Base-by-base conservation (phyloP, 2,113 vertebrate genomes). In the Chloropsis hardwickii region DNA sequence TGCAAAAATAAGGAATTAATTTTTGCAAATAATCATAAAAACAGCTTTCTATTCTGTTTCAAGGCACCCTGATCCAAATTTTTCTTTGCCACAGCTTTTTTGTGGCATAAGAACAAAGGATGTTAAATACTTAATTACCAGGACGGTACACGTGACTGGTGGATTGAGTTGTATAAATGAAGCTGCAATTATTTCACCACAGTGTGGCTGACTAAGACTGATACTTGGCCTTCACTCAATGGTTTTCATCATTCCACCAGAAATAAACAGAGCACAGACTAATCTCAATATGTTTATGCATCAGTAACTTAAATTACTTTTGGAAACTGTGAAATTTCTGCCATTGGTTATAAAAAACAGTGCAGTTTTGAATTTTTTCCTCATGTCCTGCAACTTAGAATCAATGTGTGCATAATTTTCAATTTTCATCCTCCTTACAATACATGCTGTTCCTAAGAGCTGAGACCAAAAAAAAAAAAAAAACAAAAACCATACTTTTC, bases 121-220 rank as follows among this genome's bases (percentile, higher is more conserved):
- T 93, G 67, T 91, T 95, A 95, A 93, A 91, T 62, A 58, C 79
- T 93, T 96, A 91, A 94, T 95, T 95, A 93, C 60, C 56, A 76
- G 22, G 56, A 92, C 16, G 61, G 67, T 77, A 81, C 92, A 95
- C 33, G 23, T 90, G 90, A 95, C 92, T 90, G 79, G 62, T 33
- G 64, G 54, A 80, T 74, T 93, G 70, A 77, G 50, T 40, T 78
- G 58, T 56, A 93, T 87, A 54, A 90, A 82, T 7, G 19, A 90
- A 92, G 44, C 44, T 90, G 50, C 79, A 94, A 92, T 90, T 93
- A 86, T 92, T 96, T 96, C 87, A 95, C 87, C 79, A 78, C 87
- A 77, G 54, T 56, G 85, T 78, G 79, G 67, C 71, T 95, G 84
- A 90, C 66, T 94, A 62, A 90, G 95, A 88, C 91, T 91, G 87